These are phyloP conservation scores for Alcedo atthis DNA, from an alignment of 2,797 vertebrate species.

Conservation along the genomic window DNA sequence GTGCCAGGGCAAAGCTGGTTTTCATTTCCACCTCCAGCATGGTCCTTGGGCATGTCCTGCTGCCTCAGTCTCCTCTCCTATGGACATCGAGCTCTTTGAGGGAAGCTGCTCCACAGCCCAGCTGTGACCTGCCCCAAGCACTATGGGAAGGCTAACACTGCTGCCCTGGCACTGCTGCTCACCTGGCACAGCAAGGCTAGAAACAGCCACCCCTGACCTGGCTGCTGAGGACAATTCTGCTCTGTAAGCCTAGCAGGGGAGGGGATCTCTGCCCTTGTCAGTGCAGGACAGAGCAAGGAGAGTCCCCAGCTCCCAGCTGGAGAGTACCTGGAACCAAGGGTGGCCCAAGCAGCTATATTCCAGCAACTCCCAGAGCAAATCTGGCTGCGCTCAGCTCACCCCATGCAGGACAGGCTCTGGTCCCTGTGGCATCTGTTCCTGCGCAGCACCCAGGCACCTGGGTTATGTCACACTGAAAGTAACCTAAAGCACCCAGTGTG, in stretches of 20 bases:
- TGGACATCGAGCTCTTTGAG: background rate
- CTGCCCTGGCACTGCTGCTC: accelerated
- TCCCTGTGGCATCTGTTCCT: accelerated
- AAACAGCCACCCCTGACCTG: background rate
- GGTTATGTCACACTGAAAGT: accelerated
- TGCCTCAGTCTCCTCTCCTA: background rate
- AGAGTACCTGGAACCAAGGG: background rate
- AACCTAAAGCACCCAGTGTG: background rate
- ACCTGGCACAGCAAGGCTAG: accelerated
- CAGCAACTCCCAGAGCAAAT: background rate
- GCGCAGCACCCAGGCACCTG: background rate
- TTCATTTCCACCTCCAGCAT: background rate
- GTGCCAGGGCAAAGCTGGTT: accelerated
- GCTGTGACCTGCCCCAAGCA: accelerated
- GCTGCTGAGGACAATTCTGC: background rate
- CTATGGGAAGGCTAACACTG: accelerated
- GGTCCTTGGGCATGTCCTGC: accelerated
- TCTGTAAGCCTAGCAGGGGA: accelerated
- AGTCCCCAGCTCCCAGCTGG: background rate
- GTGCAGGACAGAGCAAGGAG: background rate
- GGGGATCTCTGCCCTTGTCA: background rate
- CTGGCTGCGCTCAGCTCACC: background rate
- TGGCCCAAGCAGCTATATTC: background rate
- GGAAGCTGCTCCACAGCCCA: background rate
- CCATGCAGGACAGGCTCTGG: accelerated